These are phyloP conservation scores for Malurus elegans DNA, from an alignment of 2,113 vertebrate genomes.

Conservation along the genomic window DNA sequence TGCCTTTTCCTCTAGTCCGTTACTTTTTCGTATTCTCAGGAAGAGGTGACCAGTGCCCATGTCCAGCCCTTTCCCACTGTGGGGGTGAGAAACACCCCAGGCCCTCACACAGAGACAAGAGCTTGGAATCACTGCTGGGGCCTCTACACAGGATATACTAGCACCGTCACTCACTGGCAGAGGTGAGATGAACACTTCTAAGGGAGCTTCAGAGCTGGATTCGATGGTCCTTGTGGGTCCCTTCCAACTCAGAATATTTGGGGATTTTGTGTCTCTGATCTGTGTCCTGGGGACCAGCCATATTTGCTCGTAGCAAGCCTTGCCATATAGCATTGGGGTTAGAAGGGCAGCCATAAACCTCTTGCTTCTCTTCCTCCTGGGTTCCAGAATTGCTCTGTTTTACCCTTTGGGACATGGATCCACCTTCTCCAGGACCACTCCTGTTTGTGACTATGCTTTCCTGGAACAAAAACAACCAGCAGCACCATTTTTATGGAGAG, in stretches of 20 bases:
- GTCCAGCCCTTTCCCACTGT: fast-evolving
- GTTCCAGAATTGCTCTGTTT: neutral
- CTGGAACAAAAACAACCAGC: neutral
- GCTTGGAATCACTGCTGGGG: neutral
- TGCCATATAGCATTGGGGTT: fast-evolving
- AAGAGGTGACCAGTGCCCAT: neutral
- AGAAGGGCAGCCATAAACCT: neutral
- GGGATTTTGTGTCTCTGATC: neutral
- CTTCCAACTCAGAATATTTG: neutral
- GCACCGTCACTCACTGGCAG: neutral
- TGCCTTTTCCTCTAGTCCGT: neutral
- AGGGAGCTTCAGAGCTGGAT: neutral
- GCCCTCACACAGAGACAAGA: neutral
- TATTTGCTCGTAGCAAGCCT: neutral
- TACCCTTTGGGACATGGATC: neutral
- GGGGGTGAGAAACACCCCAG: neutral
- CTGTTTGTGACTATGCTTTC: neutral
- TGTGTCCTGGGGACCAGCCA: neutral
- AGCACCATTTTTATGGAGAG: neutral
- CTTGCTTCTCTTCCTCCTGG: neutral
- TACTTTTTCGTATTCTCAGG: neutral
- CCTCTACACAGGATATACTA: neutral
- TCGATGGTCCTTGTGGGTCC: fast-evolving
- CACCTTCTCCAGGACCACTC: neutral
- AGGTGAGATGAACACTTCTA: neutral